Evolutionary conservation across 2,888 invertebrate genomes (phyloP).

Genomic region (Drosophila anomelani): DNA sequence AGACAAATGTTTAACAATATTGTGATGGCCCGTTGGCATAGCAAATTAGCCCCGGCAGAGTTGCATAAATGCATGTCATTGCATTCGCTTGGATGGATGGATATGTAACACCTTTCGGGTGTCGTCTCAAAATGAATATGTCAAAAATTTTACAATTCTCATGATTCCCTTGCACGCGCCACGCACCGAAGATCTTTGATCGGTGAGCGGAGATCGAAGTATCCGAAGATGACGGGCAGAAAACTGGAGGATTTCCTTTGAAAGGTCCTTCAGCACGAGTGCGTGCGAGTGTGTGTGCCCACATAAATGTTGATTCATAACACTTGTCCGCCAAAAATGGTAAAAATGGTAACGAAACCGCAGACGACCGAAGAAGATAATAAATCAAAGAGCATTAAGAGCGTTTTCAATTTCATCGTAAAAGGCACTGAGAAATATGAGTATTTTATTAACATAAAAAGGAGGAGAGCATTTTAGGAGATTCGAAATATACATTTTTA

Average conservation of each 20-base stretch:
- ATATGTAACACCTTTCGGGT: conserved; percentile 75
- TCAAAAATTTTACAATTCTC: conserved; percentile 76
- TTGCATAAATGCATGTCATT: conserved; percentile 79
- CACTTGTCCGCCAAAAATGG: conserved; percentile 58
- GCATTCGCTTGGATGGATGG: conserved; percentile 50
- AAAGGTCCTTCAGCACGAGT: conserved; percentile 60
- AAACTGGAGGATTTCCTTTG: conserved; percentile 56
- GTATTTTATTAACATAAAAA: background rate
- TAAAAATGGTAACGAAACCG: conserved; percentile 28
- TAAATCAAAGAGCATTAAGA: conserved; percentile 77
- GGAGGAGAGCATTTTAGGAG: too few species aligned
- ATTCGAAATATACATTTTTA: background rate
- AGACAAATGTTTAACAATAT: conserved; percentile 77
- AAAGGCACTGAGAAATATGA: conserved; percentile 16
- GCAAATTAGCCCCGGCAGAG: conserved; percentile 67
- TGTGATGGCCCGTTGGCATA: conserved; percentile 75
- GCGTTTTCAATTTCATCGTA: conserved; percentile 74
- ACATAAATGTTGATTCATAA: conserved; percentile 60
- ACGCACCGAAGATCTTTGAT: conserved; percentile 29
- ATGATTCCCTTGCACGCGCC: conserved; percentile 46
- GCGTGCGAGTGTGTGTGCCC: conserved; percentile 5
- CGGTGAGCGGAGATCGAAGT: conserved; percentile 41
- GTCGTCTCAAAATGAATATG: conserved; percentile 78
- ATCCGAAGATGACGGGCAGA: conserved; percentile 37
- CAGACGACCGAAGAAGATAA: conserved; percentile 57